These are phyloP conservation scores for Pterocles orientalis DNA, from an alignment of 2,113 vertebrate genomes.

Conservation along the genomic window DNA sequence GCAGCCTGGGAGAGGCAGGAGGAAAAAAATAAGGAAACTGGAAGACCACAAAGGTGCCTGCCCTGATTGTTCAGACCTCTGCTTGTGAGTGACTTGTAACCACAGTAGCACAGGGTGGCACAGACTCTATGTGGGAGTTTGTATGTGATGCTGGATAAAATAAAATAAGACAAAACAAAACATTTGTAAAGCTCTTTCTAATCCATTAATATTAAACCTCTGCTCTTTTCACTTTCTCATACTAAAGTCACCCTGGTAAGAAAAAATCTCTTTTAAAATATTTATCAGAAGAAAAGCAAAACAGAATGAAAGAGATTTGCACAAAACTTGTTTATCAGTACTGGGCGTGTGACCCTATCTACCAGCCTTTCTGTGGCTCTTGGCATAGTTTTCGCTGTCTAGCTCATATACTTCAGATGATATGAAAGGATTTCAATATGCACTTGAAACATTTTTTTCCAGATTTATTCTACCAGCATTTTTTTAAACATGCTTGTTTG, in stretches of 20 bases:
- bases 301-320: background rate
- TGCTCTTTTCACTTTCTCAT: background rate
- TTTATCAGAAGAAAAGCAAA: conserved; percentile 45
- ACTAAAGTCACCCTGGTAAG: background rate
- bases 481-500: conserved; percentile 14
- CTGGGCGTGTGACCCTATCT: background rate
- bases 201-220: background rate
- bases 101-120: background rate
- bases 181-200: background rate
- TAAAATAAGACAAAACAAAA: background rate
- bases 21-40: background rate
- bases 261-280: conserved; percentile 31
- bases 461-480: conserved; percentile 45
- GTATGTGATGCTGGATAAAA: background rate
- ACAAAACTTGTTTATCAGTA: background rate
- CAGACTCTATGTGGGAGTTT: background rate
- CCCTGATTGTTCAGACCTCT: background rate
- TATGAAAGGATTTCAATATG: conserved; percentile 10
- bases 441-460: background rate
- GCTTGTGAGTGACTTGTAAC: background rate
- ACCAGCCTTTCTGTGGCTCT: conserved; percentile 2
- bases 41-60: background rate
- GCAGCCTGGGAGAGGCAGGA: background rate
- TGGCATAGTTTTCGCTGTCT: background rate
- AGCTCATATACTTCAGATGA: background rate